phyloP scores from a whole-genome alignment of 2,113 vertebrate species.

The Halcyon senegalensis region DNA sequence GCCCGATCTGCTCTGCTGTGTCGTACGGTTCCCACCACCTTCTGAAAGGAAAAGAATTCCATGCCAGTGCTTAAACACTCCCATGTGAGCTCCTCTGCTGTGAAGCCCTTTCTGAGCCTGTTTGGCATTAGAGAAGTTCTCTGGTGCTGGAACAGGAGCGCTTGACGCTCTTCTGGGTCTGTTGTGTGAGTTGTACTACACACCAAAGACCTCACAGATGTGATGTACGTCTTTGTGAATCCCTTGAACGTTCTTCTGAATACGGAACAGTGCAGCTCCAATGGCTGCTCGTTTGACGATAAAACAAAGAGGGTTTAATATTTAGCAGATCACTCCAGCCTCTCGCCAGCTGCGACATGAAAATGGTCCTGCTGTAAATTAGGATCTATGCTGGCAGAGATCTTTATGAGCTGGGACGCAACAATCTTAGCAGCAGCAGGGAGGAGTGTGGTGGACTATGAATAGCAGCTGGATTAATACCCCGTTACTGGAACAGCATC shows the following conservation, averaged over 20 bases:
- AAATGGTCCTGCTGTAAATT: not conserved
- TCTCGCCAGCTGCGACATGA: not conserved
- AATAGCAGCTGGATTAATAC: not conserved
- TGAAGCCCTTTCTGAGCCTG: not conserved
- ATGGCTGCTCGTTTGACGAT: not conserved
- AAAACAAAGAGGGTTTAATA: not conserved
- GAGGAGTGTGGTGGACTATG: not conserved
- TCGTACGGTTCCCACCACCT: not conserved
- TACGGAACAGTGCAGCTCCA: not conserved
- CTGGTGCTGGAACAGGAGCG: not conserved
- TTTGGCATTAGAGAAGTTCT: not conserved
- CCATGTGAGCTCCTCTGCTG: not conserved
- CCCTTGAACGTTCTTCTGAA: not conserved
- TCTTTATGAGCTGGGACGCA: not conserved
- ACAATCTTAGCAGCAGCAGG: not conserved
- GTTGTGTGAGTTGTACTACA: not conserved
- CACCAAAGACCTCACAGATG: not conserved
- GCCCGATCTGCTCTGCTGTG: not conserved
- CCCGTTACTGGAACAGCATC: not conserved
- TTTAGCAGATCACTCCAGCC: not conserved
- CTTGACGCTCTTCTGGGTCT: not conserved
- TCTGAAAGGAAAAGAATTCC: not conserved
- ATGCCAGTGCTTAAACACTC: not conserved
- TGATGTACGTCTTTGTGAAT: not conserved
- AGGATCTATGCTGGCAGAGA: not conserved